Evolutionary conservation across 2,888 invertebrate species (phyloP).

Genomic region (Patella pellucida): DNA sequence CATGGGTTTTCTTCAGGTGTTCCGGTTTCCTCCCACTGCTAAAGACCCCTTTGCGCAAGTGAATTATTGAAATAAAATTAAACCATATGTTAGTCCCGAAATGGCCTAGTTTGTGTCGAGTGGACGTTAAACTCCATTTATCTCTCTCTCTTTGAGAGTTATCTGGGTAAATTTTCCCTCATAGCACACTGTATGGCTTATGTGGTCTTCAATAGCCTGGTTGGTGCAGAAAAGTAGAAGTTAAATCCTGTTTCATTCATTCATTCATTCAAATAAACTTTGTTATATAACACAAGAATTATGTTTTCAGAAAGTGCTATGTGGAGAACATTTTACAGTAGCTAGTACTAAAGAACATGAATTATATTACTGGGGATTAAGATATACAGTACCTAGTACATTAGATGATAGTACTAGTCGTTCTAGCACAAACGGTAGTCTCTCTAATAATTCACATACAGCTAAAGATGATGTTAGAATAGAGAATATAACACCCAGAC

Average conservation of each 20-base stretch:
- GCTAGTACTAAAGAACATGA: conserved; percentile 78
- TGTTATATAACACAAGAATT: background rate
- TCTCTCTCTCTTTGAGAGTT: too few species aligned
- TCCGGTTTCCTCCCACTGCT: too few species aligned
- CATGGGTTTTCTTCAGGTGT: too few species aligned
- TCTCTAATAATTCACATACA: conserved; percentile 17
- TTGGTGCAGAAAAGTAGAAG: too few species aligned
- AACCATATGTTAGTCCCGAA: too few species aligned
- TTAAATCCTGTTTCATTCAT: background rate
- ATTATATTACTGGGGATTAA: conserved; percentile 79
- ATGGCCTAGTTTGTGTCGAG: too few species aligned
- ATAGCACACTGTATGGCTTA: too few species aligned
- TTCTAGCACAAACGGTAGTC: conserved; percentile 42
- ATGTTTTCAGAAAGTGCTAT: conserved; percentile 75
- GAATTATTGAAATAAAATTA: too few species aligned
- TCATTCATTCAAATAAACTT: background rate
- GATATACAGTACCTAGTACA: conserved; percentile 45
- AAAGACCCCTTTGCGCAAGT: too few species aligned
- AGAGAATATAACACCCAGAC: conserved; percentile 45
- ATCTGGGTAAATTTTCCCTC: too few species aligned
- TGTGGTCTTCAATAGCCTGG: too few species aligned
- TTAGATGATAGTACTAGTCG: conserved; percentile 44
- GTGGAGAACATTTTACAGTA: conserved; percentile 79
- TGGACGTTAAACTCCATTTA: too few species aligned
- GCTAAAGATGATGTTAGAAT: conserved; percentile 43